A percentile compares a stretch with the other conserved stretches of the same genome.
These are phyloP conservation scores for Papilio helenus DNA, from an alignment of 1,140 invertebrate genomes.

Conservation along the genomic window DNA sequence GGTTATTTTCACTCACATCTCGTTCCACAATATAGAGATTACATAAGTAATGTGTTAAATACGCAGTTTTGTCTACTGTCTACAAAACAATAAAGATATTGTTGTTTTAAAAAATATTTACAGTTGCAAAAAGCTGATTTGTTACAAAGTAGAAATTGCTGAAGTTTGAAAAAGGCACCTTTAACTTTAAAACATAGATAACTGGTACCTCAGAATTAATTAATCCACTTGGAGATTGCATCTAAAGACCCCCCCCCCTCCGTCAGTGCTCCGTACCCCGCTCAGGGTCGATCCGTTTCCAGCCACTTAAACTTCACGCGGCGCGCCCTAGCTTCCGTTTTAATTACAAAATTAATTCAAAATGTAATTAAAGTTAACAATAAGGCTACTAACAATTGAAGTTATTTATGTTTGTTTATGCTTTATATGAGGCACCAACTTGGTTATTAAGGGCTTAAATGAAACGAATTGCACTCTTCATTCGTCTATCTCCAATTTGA, in stretches of 20 bases:
- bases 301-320: conserved; percentile 83
- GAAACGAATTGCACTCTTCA: conserved; percentile 47
- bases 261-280: conserved; percentile 51
- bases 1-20: conserved; percentile 37
- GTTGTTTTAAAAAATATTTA: conserved; percentile 46
- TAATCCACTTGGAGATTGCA: conserved; percentile 82
- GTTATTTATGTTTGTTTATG: conserved; percentile 83
- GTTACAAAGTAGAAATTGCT: neutral
- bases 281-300: conserved; percentile 80
- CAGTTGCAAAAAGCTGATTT: conserved; percentile 32
- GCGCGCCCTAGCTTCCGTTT: conserved; percentile 81
- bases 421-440: conserved; percentile 64
- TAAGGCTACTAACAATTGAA: conserved; percentile 83
- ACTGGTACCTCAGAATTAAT: conserved; percentile 82
- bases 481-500: neutral
- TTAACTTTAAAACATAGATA: conserved; percentile 80
- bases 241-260: conserved; percentile 74
- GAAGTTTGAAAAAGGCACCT: neutral
- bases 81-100: no score
- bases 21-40: conserved; percentile 56
- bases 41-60: conserved; percentile 34
- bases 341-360: conserved; percentile 84
- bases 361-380: conserved; percentile 83
- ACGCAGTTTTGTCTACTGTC: no score
- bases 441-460: conserved; percentile 30